Evolutionary conservation across 2,113 vertebrate species (phyloP).

Genomic region (Stercorarius parasiticus): DNA sequence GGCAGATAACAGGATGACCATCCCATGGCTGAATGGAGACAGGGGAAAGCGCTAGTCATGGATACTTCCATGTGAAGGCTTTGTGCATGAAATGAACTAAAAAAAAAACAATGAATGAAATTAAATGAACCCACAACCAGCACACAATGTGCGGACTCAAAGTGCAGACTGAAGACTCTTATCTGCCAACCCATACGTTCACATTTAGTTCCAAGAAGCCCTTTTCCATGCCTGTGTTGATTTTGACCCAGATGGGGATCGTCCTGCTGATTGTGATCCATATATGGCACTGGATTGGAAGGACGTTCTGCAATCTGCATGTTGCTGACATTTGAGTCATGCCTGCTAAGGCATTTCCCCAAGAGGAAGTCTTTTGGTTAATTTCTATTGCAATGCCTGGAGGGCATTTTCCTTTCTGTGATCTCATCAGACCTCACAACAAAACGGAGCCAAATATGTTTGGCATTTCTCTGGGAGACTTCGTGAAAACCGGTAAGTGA

Average conservation of each 20-base stretch:
- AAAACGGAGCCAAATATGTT: constrained; percentile 46
- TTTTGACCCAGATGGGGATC: neutral
- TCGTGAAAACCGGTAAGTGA: neutral
- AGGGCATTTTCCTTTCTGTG: constrained; percentile 51
- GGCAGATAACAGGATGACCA: neutral
- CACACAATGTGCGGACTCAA: neutral
- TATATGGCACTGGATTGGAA: constrained; percentile 16
- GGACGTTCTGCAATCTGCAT: neutral
- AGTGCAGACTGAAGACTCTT: neutral
- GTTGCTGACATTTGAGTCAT: constrained; percentile 17
- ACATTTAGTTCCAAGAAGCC: neutral
- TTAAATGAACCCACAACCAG: neutral
- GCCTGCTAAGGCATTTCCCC: constrained; percentile 34
- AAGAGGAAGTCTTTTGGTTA: constrained; percentile 54
- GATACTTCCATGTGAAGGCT: neutral
- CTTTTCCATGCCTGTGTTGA: neutral
- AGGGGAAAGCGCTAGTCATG: neutral
- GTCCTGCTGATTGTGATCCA: neutral
- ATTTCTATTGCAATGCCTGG: neutral
- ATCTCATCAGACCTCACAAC: constrained; percentile 40
- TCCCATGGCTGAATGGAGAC: neutral
- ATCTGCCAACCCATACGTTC: neutral
- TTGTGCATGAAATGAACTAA: neutral
- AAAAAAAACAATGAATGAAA: neutral
- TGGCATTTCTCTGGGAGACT: constrained; percentile 31